Percentiles rank a stretch among this genome's conserved stretches.
Evolutionary conservation across 2,797 vertebrate species (phyloP).

Genomic region (Picus viridis): DNA sequence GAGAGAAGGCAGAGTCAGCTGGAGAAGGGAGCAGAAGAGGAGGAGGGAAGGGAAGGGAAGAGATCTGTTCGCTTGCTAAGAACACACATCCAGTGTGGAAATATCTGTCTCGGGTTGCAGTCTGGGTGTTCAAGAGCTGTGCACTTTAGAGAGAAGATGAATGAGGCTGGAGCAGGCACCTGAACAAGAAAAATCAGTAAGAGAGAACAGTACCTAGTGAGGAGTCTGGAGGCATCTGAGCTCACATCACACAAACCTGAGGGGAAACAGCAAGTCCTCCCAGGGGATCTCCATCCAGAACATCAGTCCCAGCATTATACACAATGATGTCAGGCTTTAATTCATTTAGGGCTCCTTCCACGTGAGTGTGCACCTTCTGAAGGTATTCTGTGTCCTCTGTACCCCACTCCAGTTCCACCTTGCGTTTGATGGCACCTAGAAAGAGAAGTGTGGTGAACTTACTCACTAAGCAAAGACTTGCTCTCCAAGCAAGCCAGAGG

Average conservation of each 20-base stretch:
- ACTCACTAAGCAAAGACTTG: neutral
- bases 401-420: conserved; percentile 94
- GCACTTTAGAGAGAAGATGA: neutral
- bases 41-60: neutral
- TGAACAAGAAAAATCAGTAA: neutral
- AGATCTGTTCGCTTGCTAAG: neutral
- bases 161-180: neutral
- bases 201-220: neutral
- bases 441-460: neutral
- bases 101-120: neutral
- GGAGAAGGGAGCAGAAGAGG: neutral
- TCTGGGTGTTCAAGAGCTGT: neutral
- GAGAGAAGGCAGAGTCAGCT: neutral
- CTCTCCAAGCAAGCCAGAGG: neutral
- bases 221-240: neutral
- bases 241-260: conserved; percentile 78
- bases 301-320: conserved; percentile 94
- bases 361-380: conserved; percentile 87
- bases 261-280: conserved; percentile 94
- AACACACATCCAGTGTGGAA: neutral
- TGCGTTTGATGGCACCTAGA: conserved; percentile 91
- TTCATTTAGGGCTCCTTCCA: conserved; percentile 87
- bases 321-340: conserved; percentile 86
- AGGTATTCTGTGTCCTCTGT: conserved; percentile 93
- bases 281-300: conserved; percentile 92